Evolutionary conservation across 2,888 invertebrate species (phyloP).

Genomic region (Torymus tubicola): DNA sequence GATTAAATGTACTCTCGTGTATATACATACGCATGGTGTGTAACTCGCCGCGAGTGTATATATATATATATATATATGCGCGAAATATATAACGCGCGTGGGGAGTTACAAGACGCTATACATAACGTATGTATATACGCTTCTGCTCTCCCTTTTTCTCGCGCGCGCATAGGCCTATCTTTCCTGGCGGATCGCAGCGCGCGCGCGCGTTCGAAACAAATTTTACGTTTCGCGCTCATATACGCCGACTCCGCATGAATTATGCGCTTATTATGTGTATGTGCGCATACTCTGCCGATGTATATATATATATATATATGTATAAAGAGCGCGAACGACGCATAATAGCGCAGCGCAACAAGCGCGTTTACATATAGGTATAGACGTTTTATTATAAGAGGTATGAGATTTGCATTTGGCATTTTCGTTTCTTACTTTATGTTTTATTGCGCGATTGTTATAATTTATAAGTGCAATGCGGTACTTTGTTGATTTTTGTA

Average conservation of each 20-base stretch:
- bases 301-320: background rate
- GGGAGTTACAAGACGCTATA: background rate
- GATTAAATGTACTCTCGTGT: slow-evolving; percentile 22
- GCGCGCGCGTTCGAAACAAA: slow-evolving; percentile 31
- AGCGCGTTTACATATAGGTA: too few species aligned
- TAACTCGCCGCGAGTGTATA: background rate
- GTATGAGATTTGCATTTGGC: background rate
- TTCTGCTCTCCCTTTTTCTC: background rate
- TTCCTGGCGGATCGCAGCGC: slow-evolving; percentile 5
- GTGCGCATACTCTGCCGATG: background rate
- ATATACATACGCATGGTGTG: background rate
- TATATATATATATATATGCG: slow-evolving; percentile 7
- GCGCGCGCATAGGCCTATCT: background rate
- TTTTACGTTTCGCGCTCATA: slow-evolving; percentile 30
- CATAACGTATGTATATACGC: background rate
- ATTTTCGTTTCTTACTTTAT: too few species aligned
- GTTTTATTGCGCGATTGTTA: slow-evolving; percentile 28
- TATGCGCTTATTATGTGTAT: slow-evolving; percentile 38
- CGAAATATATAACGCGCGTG: background rate
- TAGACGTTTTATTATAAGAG: slow-evolving; percentile 17
- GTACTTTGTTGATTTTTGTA: too few species aligned
- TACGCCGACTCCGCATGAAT: slow-evolving; percentile 14
- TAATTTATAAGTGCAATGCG: too few species aligned
- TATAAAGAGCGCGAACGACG: background rate
- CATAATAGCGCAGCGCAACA: background rate